Evolutionary conservation across 2,113 vertebrate genomes (phyloP).

Genomic region (Lampris incognitus): DNA sequence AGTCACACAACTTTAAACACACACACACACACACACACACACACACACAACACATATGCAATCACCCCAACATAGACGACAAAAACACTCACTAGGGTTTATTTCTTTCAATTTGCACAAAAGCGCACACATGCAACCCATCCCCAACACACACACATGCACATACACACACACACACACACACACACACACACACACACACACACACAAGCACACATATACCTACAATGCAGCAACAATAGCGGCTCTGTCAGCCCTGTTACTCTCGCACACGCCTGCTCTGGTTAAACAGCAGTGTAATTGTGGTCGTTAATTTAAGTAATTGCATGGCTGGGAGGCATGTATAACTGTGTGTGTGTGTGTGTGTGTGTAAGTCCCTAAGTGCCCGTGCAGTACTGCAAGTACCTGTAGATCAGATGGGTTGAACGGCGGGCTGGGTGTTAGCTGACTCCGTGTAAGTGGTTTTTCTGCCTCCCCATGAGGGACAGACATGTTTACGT

Average conservation of each 20-base stretch:
- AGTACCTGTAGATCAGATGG: background rate
- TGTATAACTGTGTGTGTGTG: conserved; percentile 4
- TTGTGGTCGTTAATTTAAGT: conserved; percentile 56
- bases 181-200: conserved; percentile 14
- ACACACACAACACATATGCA: background rate
- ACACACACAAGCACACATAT: conserved; percentile 31
- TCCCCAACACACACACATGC: too few species aligned
- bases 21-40: too few species aligned
- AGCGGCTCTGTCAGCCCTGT: conserved; percentile 7
- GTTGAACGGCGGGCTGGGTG: conserved; percentile 32
- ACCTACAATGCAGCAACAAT: conserved; percentile 41
- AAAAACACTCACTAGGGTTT: conserved; percentile 32
- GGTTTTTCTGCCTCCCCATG: background rate
- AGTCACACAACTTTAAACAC: background rate
- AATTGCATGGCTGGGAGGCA: conserved; percentile 43
- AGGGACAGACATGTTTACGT: background rate
- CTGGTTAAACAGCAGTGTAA: conserved; percentile 61
- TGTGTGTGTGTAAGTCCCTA: conserved; percentile 1
- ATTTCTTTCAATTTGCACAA: too few species aligned
- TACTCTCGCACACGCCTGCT: background rate
- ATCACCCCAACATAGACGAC: background rate
- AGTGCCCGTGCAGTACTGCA: conserved; percentile 50
- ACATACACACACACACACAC: background rate
- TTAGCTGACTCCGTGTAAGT: conserved; percentile 8
- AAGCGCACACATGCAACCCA: too few species aligned